Evolutionary conservation across 2,797 vertebrate genomes (phyloP).

Genomic region (Danio tinwini): DNA sequence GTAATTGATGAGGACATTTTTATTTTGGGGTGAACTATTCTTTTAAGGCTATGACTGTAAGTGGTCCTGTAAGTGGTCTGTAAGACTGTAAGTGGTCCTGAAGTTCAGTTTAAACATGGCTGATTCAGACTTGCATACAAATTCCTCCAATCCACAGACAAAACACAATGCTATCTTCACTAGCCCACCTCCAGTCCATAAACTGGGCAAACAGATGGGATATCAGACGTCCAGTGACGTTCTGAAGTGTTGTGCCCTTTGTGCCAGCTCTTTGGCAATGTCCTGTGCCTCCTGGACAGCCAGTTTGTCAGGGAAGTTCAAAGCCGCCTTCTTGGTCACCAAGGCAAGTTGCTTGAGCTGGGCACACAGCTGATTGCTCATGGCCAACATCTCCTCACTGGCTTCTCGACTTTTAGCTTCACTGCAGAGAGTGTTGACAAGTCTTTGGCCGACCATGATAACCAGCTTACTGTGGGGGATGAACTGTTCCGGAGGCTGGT

Average conservation of each 20-base stretch:
- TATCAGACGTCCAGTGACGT: conserved; percentile 76
- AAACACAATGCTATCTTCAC: not conserved
- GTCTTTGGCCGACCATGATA: conserved; percentile 93
- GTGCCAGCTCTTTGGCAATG: conserved; percentile 78
- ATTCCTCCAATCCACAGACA: not conserved
- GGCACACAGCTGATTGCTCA: conserved; percentile 88
- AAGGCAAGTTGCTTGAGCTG: conserved; percentile 90
- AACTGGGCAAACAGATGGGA: conserved; percentile 1
- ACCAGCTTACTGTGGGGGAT: conserved; percentile 93
- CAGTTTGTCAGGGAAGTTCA: conserved; percentile 78
- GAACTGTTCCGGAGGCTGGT: conserved; percentile 87
- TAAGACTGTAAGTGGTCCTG: not conserved
- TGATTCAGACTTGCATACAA: not conserved
- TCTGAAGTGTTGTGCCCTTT: conserved; percentile 83
- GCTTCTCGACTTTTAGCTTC: conserved; percentile 76
- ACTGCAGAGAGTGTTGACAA: conserved; percentile 87
- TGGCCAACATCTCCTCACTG: conserved; percentile 79
- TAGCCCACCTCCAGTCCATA: not conserved
- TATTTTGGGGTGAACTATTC: too few species aligned
- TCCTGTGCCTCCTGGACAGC: conserved; percentile 78
- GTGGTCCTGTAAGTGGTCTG: too few species aligned
- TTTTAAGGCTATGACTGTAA: not conserved
- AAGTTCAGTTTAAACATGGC: not conserved
- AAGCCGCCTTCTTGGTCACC: conserved; percentile 88
- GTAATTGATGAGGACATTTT: too few species aligned